Base-by-base conservation (phyloP, 2,113 vertebrate genomes). In the Psilopsiagon aurifrons region DNA sequence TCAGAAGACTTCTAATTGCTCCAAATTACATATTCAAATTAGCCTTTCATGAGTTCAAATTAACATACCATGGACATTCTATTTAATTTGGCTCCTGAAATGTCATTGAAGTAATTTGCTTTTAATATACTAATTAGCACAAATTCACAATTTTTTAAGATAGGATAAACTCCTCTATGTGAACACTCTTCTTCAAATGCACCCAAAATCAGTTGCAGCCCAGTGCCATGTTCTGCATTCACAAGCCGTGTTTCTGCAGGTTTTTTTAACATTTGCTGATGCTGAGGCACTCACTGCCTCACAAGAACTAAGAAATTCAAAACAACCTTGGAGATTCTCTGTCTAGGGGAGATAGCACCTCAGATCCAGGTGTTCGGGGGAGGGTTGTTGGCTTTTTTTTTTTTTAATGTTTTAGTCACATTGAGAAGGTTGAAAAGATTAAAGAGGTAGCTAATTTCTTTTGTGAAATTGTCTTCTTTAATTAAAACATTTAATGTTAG, bases 1-100 rank as follows among this genome's bases (percentile, higher is more conserved):
- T 96, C 94, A 97, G 88, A 97, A 97, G 97, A 93, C 86, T 95
- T 97, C 93, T 97, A 98, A 98, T 97, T 96, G 97, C 93, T 96
- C 93, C 95, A 97, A 97, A 97, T 97, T 97, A 89, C 95, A 88
- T 97, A 98, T 97, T 97, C 94, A 97, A 97, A 98, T 97, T 95
- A 97, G 95, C 94, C 71, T 96, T 97, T 98, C 95, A 97, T 94
- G 69, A 97, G 78, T 95, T 96, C 73, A 97, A 98, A 98, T 97
- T 97, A 97, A 96, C 97, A 97, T 95, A 94, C 90, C 87, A 77
- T 69, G 95, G 91, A 95, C 83, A 94, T 96, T 95, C 97, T 96
- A 96, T 97, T 98, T 97, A 92, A 97, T 94, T 97, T 95, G 83
- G 78, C 73, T 69, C 83, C 95, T 29, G 37, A 97, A 97, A 95